Percentiles rank a stretch among this genome's conserved stretches.
Evolutionary conservation across 2,113 vertebrate species (phyloP).

Genomic region (Danio rerio): GRCz12tu NC_133197.1:11695501-11696000

Average conservation of each 20-base stretch:
- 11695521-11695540: too few species aligned
- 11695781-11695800: not conserved
- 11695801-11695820: not conserved
- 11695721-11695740: not conserved
- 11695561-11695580: not conserved
- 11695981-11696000: not conserved
- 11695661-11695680: conserved; percentile 11
- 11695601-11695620: not conserved
- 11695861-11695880: too few species aligned
- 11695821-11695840: not conserved
- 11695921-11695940: not conserved
- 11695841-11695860: too few species aligned
- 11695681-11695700: not conserved
- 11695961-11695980: not conserved
- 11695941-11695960: not conserved
- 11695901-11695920: not conserved
- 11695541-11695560: conserved; percentile 10
- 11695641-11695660: not conserved
- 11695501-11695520: not conserved
- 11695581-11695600: not conserved
- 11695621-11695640: not conserved
- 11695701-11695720: conserved; percentile 6
- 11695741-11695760: not conserved
- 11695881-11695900: too few species aligned
- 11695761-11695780: conserved; percentile 24